Evolutionary conservation across 1,140 invertebrate genomes (phyloP), one percentile per base, ranked within the genome.

Genomic region (Sitobion miscanthi): DNA sequence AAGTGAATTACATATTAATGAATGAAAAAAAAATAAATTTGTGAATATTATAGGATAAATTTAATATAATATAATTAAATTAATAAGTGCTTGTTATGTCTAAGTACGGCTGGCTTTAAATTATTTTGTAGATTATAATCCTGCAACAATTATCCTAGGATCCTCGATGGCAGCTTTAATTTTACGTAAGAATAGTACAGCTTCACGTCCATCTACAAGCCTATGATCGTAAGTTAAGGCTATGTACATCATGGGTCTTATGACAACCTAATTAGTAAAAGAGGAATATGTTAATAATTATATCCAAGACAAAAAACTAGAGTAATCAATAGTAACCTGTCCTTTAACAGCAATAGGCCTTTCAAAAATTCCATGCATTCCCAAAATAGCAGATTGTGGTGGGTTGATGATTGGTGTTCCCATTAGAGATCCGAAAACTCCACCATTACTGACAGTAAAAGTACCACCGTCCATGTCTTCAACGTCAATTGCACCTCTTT

Each of bases 401-500:
- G 99, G 99, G 96, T 99, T 99, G 93, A 99, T 99, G 94, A 99
- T 99, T 6, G 99, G 99, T 0, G 99, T 99, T 93, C 99, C 99
- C 96, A 99, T 97, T 47, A 99, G 95, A 0, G 99, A 99, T 45
- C 99, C 99, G 95, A 99, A 99, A 0, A 99, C 99, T 35, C 99
- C 99, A 30, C 99, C 99, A 95, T 99, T 99, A 95, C 98, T 99
- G 94, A 99, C 99, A n/a, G 99, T 99, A 95, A 99, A 99, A 25
- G 99, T 99, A 42, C 99, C 99, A 88, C 99, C 99, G 95, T 99
- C 99, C 99, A 99, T 99, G 95, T 99, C 99, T 96, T 99, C 99
- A 93, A 99, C 97, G 6, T 99, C 98, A 94, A 99, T 95, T 93
- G 96, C 95, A 83, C 95, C 95, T 94, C 96, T 97, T 94, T 96